Base-by-base conservation (phyloP, 1,140 invertebrate species). In the Andrena cerasifolii region DNA sequence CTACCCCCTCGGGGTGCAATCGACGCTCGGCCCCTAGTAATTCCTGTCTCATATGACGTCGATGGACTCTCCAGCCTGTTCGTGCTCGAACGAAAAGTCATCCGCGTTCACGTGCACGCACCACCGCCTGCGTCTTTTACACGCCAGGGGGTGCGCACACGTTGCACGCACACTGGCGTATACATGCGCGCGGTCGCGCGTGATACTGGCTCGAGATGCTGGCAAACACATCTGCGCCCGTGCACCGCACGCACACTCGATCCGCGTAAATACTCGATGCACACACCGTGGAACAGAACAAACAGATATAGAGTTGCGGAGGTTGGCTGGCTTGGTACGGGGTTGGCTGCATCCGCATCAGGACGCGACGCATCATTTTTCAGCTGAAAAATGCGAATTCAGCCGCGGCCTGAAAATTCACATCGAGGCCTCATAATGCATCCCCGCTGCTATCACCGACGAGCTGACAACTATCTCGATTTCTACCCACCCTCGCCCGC, bases 351-450 rank as follows among this genome's bases (percentile, higher is more conserved):
- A 65, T 53, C 71, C 59, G 24, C 28, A 40, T 40, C 36, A 40
- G 43, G 45, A 77, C 21, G 54, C 68, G 80, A 74, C 80, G 49
- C 59, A 70, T 79, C 82, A 83, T 83, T 83, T 74, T 75, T 56
- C 82, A 72, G 80, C 65, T 28, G 40, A 58, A 67, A 83, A 82
- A 72, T 62, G 76, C 70, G 56, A 61, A 71, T 83, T 83, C 81
- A 83, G 79, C 79, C 49, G 14, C 61, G 66, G 79, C 68, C 65
- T 74, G 82, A 83, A 83, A 83, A 79, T 79, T 78, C 70, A 66
- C 76, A 78, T 73, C 67, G 66, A 58, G 54, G 67, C 68, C 75
- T 82, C 67, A 83, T 82, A 82, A 83, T 63, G 75, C 43, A 75
- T 56, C 72, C 72, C n/a, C 66, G 65, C 71, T 59, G 61, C 56